Percentiles rank a stretch among this genome's conserved stretches.
Conservation (phyloP, 2,888 invertebrate genomes). For the Folsomia candida region DNA sequence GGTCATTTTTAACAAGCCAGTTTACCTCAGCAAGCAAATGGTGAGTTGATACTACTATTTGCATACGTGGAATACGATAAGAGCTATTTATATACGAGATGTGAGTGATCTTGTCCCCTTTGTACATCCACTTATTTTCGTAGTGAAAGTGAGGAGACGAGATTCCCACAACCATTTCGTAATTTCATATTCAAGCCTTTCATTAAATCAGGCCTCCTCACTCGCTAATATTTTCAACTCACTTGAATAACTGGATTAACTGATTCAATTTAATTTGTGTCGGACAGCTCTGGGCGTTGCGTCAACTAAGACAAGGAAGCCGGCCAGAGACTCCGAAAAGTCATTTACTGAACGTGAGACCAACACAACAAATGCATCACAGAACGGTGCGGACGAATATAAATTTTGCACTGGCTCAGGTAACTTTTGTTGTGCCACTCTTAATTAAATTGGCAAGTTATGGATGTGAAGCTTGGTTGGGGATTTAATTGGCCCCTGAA, state of each 20-base stretch:
- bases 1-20: conserved; percentile 96
- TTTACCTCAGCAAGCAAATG: conserved; percentile 94
- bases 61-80: not conserved
- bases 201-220: too few relatives aligned
- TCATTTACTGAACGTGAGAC: conserved; percentile 87
- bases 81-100: too few relatives aligned
- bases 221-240: too few relatives aligned
- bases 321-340: conserved; percentile 76
- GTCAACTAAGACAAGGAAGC: conserved; percentile 86
- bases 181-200: too few relatives aligned
- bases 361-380: conserved; percentile 87
- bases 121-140: too few relatives aligned
- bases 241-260: too few relatives aligned
- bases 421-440: conserved; percentile 37
- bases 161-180: too few relatives aligned
- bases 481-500: not conserved
- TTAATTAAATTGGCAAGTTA: conserved; percentile 38
- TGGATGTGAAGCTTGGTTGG: conserved; percentile 8
- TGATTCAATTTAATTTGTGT: too few relatives aligned
- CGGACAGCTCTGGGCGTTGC: conserved; percentile 82
- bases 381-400: conserved; percentile 95
- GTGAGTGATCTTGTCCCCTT: too few relatives aligned
- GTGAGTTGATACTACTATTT: too few relatives aligned
- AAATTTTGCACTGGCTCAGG: conserved; percentile 65
- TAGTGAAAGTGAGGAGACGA: too few relatives aligned